Evolutionary conservation across 2,113 vertebrate species (phyloP).

Genomic region (Vombatus ursinus): DNA sequence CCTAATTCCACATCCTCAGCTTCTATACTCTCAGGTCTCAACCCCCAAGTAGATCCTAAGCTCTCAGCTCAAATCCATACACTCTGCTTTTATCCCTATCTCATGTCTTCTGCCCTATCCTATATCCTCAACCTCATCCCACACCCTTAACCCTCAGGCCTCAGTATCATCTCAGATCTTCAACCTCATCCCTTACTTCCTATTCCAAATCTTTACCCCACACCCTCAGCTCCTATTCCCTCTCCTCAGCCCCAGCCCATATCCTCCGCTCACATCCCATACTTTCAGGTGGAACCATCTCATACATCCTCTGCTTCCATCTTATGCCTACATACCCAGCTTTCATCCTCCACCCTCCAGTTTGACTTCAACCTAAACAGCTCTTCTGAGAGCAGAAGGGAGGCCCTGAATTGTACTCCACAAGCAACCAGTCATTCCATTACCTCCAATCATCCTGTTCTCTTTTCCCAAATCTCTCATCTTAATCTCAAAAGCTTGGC

Average conservation of each 20-base stretch:
- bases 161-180: background rate
- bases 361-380: slow-evolving; percentile 10
- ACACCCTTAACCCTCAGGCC: background rate
- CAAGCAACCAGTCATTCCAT: slow-evolving; percentile 4
- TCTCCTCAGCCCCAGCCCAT: background rate
- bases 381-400: background rate
- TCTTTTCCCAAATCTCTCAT: background rate
- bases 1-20: background rate
- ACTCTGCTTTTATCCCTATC: background rate
- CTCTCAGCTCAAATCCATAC: background rate
- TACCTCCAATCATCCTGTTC: background rate
- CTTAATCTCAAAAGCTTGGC: background rate
- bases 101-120: background rate
- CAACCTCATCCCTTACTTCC: background rate
- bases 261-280: background rate
- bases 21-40: background rate
- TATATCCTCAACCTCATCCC: background rate
- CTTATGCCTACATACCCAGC: background rate
- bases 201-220: background rate
- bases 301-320: background rate
- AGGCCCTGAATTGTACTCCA: background rate
- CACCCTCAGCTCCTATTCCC: background rate
- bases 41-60: background rate
- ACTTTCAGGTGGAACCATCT: background rate
- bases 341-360: background rate